Conservation (phyloP, 2,797 vertebrate genomes). For the Eurystomus glaucurus region DNA sequence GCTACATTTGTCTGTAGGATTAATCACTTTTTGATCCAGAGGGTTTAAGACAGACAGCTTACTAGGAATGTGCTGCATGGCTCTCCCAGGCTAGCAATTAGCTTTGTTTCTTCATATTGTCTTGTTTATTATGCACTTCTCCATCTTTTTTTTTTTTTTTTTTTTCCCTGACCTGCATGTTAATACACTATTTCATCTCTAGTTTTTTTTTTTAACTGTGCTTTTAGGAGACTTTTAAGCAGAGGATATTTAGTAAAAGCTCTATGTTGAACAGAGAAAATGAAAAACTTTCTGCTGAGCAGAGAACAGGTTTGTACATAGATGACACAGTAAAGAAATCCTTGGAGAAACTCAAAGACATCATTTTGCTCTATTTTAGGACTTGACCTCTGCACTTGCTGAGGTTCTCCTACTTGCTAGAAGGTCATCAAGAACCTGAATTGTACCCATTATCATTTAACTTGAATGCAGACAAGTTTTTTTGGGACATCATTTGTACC, state of each 20-base stretch:
- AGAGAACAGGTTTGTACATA: neutral
- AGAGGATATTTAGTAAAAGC: neutral
- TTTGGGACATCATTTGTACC: neutral
- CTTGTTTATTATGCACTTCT: slow-evolving; percentile 40
- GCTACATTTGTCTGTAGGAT: slow-evolving; percentile 73
- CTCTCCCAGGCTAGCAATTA: slow-evolving; percentile 66
- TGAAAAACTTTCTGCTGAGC: neutral
- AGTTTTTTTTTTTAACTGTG: neutral
- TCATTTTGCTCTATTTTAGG: neutral
- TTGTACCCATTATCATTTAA: neutral
- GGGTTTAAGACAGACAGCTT: slow-evolving; percentile 76
- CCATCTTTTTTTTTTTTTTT: neutral
- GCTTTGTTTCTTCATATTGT: slow-evolving; percentile 50
- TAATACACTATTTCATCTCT: slow-evolving; percentile 8
- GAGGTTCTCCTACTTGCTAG: neutral
- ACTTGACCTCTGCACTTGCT: neutral
- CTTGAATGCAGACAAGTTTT: neutral
- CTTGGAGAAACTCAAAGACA: neutral
- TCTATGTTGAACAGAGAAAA: neutral
- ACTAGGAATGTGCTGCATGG: slow-evolving; percentile 32
- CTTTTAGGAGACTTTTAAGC: neutral
- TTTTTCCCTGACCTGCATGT: neutral
- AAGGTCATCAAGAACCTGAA: neutral
- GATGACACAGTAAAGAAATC: neutral
- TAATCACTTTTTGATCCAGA: slow-evolving; percentile 78